Conservation (phyloP, 2,113 vertebrate species). For the Merops nubicus region DNA sequence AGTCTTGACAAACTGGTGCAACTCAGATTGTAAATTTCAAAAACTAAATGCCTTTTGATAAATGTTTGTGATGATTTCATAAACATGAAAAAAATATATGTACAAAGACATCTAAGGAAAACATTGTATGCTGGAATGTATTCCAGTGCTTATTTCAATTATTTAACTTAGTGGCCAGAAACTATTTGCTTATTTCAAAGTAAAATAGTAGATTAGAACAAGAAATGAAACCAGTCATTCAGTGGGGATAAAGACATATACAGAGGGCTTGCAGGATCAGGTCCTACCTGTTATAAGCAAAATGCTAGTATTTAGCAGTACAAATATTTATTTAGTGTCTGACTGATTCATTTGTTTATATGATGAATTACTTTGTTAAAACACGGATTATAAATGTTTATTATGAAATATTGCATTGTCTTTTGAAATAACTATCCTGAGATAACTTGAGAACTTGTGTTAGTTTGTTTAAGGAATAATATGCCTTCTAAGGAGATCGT, state of each 20-base stretch:
- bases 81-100: not conserved
- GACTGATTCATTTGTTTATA: conserved; percentile 72
- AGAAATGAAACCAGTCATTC: conserved; percentile 16
- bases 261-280: conserved; percentile 71
- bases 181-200: conserved; percentile 32
- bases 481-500: conserved; percentile 14
- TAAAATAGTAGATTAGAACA: conserved; percentile 17
- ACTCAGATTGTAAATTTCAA: not conserved
- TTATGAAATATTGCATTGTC: conserved; percentile 66
- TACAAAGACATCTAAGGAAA: not conserved
- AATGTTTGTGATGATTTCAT: not conserved
- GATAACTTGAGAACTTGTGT: conserved; percentile 60
- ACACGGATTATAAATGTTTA: conserved; percentile 63
- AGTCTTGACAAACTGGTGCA: not conserved
- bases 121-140: not conserved
- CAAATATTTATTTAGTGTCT: conserved; percentile 72
- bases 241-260: conserved; percentile 49
- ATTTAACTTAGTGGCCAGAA: not conserved
- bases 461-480: conserved; percentile 49
- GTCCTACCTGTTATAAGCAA: conserved; percentile 55
- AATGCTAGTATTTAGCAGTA: conserved; percentile 56
- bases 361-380: conserved; percentile 68
- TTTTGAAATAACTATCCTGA: conserved; percentile 70
- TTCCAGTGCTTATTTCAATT: not conserved
- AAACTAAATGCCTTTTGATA: not conserved